Conservation (phyloP, 2,888 invertebrate species). For the Noctua janthe region DNA sequence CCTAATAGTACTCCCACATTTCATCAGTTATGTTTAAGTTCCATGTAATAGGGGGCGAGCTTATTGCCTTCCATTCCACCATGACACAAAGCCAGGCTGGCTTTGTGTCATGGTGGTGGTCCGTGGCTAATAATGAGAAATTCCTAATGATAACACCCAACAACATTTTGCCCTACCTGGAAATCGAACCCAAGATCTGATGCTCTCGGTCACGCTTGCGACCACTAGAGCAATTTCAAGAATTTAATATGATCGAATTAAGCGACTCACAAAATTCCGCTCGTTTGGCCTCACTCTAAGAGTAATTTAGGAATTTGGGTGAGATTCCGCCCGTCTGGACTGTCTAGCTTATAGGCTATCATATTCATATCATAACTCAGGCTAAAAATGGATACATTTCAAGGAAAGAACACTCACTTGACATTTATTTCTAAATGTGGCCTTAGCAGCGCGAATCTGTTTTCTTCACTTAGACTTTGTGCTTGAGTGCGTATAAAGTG, state of each 20-base stretch:
- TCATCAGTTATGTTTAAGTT: neutral
- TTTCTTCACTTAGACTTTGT: constrained; percentile 95
- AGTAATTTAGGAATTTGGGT: neutral
- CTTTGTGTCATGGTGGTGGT: too few species aligned
- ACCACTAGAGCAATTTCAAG: neutral
- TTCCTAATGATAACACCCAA: neutral
- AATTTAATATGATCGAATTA: too few species aligned
- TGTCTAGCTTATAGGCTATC: neutral
- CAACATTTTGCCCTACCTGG: neutral
- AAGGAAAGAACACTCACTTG: constrained; percentile 90
- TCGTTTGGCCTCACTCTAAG: too few species aligned
- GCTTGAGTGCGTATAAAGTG: constrained; percentile 98
- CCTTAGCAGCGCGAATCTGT: constrained; percentile 95
- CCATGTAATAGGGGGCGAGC: neutral
- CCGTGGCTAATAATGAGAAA: neutral
- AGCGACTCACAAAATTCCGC: too few species aligned
- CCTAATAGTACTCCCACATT: neutral
- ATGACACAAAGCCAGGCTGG: neutral
- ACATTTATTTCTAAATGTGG: constrained; percentile 98
- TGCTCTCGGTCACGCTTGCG: neutral
- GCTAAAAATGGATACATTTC: neutral
- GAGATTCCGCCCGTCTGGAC: neutral
- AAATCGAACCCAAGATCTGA: neutral
- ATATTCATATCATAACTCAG: neutral
- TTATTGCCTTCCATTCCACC: neutral